Evolutionary conservation across 2,797 vertebrate genomes (phyloP).

Genomic region (Tinamus major): DNA sequence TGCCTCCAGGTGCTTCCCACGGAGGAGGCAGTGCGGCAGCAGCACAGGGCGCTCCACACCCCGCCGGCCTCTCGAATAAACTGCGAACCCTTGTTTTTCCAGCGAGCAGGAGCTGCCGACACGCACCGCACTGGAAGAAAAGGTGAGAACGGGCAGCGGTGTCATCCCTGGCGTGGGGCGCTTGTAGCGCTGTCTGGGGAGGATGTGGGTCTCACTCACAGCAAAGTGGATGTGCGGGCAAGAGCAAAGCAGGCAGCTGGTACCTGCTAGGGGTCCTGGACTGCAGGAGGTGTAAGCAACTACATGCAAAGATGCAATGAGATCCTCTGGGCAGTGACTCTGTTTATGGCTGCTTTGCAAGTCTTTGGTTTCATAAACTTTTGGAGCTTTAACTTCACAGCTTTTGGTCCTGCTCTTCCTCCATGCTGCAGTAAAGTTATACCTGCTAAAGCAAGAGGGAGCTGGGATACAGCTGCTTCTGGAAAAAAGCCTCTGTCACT

Average conservation of each 20-base stretch:
- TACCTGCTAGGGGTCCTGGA: not conserved
- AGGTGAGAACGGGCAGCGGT: constrained; percentile 77
- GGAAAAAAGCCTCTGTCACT: not conserved
- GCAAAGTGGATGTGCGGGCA: rapidly evolving
- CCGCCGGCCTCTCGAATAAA: constrained; percentile 1
- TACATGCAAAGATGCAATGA: not conserved
- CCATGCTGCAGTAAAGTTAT: not conserved
- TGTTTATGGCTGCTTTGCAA: not conserved
- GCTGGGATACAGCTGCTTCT: not conserved
- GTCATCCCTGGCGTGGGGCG: not conserved
- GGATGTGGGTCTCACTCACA: not conserved
- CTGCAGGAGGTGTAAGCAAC: too few relatives aligned
- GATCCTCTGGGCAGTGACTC: not conserved
- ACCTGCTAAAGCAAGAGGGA: not conserved
- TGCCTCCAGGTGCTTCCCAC: not conserved
- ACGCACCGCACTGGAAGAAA: constrained; percentile 86
- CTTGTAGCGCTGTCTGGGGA: not conserved
- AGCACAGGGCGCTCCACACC: rapidly evolving
- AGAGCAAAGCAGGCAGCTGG: not conserved
- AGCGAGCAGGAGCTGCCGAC: constrained; percentile 89
- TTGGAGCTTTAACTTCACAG: not conserved
- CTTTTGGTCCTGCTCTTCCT: not conserved
- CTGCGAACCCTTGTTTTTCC: constrained; percentile 46
- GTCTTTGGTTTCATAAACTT: not conserved
- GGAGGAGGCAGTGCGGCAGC: not conserved